Conservation (phyloP, 1,140 invertebrate species). For the Penaeus japonicus region DNA sequence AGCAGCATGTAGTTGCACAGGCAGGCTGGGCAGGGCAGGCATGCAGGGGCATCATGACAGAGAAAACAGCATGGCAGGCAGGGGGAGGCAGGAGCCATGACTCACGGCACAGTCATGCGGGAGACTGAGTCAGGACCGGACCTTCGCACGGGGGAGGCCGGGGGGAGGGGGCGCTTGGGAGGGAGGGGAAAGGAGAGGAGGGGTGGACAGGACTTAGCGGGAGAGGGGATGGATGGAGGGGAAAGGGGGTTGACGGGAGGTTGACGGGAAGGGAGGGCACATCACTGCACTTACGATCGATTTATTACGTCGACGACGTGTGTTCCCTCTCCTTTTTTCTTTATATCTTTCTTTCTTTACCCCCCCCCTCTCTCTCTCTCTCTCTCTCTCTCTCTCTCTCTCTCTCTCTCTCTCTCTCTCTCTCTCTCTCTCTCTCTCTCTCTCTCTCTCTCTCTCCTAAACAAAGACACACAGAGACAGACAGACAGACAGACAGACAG, state of each 20-base stretch:
- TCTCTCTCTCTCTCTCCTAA: too few species aligned
- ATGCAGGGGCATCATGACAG: too few species aligned
- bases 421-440: too few species aligned
- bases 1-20: too few species aligned
- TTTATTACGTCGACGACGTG: not conserved
- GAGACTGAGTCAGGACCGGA: not conserved
- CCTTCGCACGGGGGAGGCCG: not conserved
- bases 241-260: too few species aligned
- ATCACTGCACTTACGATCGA: not conserved
- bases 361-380: too few species aligned
- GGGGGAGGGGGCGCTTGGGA: not conserved
- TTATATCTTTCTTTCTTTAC: not conserved
- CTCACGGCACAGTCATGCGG: not conserved
- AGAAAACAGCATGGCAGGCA: too few species aligned
- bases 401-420: not conserved
- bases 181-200: not conserved
- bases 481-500: too few species aligned
- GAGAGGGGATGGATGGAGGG: not conserved
- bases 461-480: too few species aligned
- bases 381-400: too few species aligned
- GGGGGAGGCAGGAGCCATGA: not conserved
- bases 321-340: not conserved
- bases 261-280: too few species aligned
- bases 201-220: not conserved
- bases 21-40: too few species aligned